Percentiles rank a stretch among this genome's conserved stretches.
Conservation (phyloP, 2,113 vertebrate species). For the Urocitellus parryii region DNA sequence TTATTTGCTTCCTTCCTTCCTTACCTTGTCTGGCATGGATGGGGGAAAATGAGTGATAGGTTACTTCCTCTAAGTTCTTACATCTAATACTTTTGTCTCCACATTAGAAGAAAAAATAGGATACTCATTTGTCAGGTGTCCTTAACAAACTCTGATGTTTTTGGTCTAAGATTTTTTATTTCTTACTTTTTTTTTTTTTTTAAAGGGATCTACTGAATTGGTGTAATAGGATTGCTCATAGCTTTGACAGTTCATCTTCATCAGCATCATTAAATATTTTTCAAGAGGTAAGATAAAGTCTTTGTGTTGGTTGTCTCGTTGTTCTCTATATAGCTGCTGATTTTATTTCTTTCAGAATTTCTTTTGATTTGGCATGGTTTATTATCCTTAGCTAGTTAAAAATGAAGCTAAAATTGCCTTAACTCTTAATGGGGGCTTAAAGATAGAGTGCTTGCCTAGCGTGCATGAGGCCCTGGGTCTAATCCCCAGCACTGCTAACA, state of each 20-base stretch:
- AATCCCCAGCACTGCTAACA: not conserved
- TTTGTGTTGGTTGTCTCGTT: conserved; percentile 11
- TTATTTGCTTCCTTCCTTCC: not conserved
- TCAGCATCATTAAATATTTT: conserved; percentile 93
- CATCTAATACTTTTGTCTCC: not conserved
- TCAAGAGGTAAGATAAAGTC: conserved; percentile 91
- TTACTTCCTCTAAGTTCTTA: not conserved
- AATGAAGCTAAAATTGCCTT: conserved; percentile 18
- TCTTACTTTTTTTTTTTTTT: not conserved
- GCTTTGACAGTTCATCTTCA: conserved; percentile 91
- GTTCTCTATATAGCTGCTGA: not conserved
- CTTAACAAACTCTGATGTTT: not conserved
- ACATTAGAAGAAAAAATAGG: not conserved
- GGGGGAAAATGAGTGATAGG: not conserved
- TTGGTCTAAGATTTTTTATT: not conserved
- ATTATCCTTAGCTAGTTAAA: conserved; percentile 42
- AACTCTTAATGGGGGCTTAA: not conserved
- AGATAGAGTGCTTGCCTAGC: not conserved
- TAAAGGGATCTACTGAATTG: conserved; percentile 96
- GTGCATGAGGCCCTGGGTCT: no score
- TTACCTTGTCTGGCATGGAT: not conserved
- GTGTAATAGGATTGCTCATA: conserved; percentile 94
- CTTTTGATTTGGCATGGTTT: not conserved
- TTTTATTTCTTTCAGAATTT: conserved; percentile 28
- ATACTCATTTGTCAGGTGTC: not conserved